Evolutionary conservation across 2,888 invertebrate genomes (phyloP), one percentile per base, ranked within the genome.

Genomic region (Andrena chrysosceles): DNA sequence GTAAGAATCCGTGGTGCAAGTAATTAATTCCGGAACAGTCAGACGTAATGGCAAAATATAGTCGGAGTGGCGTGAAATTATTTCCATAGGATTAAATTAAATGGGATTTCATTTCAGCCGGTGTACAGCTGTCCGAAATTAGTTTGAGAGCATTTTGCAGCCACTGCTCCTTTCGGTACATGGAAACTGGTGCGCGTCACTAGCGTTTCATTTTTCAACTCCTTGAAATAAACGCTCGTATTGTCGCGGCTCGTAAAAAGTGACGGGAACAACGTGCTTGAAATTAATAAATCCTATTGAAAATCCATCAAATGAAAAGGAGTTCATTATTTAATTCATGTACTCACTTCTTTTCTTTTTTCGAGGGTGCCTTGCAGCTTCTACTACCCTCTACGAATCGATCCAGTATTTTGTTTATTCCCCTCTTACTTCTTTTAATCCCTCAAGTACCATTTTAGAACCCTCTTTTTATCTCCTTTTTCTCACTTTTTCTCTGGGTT

Each of bases 61-160:
- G 60, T 64, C 52, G 60, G 71, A 77, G 64, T 72, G 68, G 74
- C 59, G 35, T 68, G 80, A 64, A 83, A 83, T 85, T 83, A 85
- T 85, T 80, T 80, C 84, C 64, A 74, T 64, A 66, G 77, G 64
- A 77, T 80, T 74, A 83, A 77, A 83, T 83, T 80, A 85, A 77
- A 68, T 77, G 71, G 64, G 60, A 74, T 85, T 83, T 83, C 84
- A 77, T 85, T 85, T 71, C 74, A 54, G 23, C 48, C 35, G 23
- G 67, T 64, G 83, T 85, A 83, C 74, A 74, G 77, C 71, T 77
- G 68, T 71, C 77, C 52, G 74, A 80, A 85, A 80, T 80, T 77
- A 83, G 80, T 85, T 83, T 10, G 67, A 64, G 67, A 75, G 71
- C 70, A 68, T 83, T 79, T 80, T 74, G 54, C 73, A 72, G 72